Evolutionary conservation across 1,140 invertebrate species (phyloP).

Genomic region (Drosophila varians): DNA sequence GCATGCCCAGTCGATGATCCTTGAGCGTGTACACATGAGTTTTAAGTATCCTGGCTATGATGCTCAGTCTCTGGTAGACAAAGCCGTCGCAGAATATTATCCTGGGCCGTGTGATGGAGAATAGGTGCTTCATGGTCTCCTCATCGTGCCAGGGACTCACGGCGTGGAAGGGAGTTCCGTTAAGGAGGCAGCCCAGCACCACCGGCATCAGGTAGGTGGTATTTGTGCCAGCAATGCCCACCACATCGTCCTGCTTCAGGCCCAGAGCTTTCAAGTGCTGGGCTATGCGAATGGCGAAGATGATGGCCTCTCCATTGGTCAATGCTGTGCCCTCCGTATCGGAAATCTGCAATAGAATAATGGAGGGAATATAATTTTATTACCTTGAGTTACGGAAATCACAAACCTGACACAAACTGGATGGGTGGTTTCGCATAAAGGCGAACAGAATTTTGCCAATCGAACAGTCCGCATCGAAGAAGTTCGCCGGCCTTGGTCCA

Average conservation of each 20-base stretch:
- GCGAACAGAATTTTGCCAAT: constrained; percentile 80
- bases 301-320: constrained; percentile 76
- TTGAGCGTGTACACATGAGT: constrained; percentile 70
- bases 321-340: constrained; percentile 76
- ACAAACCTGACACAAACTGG: constrained; percentile 68
- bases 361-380: not conserved
- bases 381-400: too few species aligned
- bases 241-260: constrained; percentile 74
- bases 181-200: constrained; percentile 73
- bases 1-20: constrained; percentile 60
- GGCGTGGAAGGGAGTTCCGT: constrained; percentile 76
- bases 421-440: constrained; percentile 77
- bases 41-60: constrained; percentile 64
- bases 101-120: constrained; percentile 69
- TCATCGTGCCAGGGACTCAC: constrained; percentile 72
- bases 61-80: constrained; percentile 57
- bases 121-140: constrained; percentile 74
- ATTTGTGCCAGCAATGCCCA: constrained; percentile 70
- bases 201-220: constrained; percentile 77
- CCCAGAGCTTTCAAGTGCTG: constrained; percentile 67
- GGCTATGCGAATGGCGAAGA: constrained; percentile 75
- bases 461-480: constrained; percentile 77
- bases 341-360: constrained; percentile 45
- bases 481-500: constrained; percentile 72
- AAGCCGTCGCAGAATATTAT: constrained; percentile 78